Base-by-base conservation (phyloP, 2,888 invertebrate species). In the Drosophila vallismaia region DNA sequence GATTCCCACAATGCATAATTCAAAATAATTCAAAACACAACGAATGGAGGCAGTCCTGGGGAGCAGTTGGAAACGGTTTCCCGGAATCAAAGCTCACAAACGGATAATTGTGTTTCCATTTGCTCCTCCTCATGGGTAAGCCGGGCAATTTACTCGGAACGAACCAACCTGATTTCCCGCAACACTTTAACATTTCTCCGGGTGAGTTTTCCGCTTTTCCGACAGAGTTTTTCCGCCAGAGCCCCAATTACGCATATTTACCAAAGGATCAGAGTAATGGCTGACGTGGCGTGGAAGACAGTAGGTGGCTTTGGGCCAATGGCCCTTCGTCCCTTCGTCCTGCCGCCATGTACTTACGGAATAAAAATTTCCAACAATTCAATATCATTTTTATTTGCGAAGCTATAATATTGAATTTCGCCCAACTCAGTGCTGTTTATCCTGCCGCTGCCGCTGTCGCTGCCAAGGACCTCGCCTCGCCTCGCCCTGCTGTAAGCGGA, bases 321-420 rank as follows among this genome's bases (percentile, higher is more conserved):
- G 52, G n/a, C n/a, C n/a, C n/a, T n/a, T 33, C 19, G 14, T 12
- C 36, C 52, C 63, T 51, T 10, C 10, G 29, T 31, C 31, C 31
- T 29, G 33, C 63, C 42, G 45, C 33, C 52, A 63, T 63, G 63
- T 63, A 63, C 64, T 63, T 63, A 52, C 52, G 52, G 82, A 79
- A 81, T 79, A 82, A 76, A 69, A 74, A 71, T 73, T 80, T 76
- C 64, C 68, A 78, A 86, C 83, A 86, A 82, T 83, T 83, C 80
- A 83, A 83, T 80, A 82, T 82, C 83, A 82, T 86, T 86, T 86
- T 82, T 82, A 82, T 86, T 82, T 83, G 83, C 80, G 49, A 63
- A 70, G 67, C 56, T 70, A 79, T 79, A 82, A 82, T 82, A 82
- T 83, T 83, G 86, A 74, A 80, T 78, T 74, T 86, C 56, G 26